Percentiles rank a stretch among this genome's conserved stretches.
These are phyloP conservation scores for Ptilonorhynchus violaceus DNA, from an alignment of 2,113 vertebrate species.

Conservation along the genomic window DNA sequence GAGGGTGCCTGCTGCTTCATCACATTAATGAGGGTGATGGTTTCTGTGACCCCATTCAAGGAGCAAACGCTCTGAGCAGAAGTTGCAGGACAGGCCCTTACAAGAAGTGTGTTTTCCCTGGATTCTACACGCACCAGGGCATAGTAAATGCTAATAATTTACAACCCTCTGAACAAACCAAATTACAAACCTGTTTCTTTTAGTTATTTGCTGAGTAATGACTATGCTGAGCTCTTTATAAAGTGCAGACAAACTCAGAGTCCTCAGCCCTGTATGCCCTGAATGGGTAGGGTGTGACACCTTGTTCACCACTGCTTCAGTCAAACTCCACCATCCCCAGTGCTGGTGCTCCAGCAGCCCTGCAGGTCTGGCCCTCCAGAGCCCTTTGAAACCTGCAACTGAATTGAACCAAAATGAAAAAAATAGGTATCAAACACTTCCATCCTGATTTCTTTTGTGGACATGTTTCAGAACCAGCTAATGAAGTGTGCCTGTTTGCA, in stretches of 20 bases:
- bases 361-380: neutral
- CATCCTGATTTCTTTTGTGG: neutral
- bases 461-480: neutral
- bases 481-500: neutral
- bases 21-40: neutral
- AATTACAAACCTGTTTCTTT: neutral
- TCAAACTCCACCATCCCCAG: neutral
- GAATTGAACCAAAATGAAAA: neutral
- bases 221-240: neutral
- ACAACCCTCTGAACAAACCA: neutral
- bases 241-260: neutral
- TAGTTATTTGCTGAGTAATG: conserved; percentile 1
- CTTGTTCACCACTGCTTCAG: neutral
- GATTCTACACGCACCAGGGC: neutral
- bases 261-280: neutral
- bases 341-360: neutral
- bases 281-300: neutral
- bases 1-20: neutral
- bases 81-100: neutral
- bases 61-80: neutral
- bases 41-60: neutral
- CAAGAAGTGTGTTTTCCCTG: neutral
- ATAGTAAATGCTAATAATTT: neutral
- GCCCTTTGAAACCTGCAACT: neutral
- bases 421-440: neutral